Percentiles rank a stretch among this genome's conserved stretches.
Evolutionary conservation across 2,797 vertebrate species (phyloP).

Genomic region (Pelodytes ibericus): DNA sequence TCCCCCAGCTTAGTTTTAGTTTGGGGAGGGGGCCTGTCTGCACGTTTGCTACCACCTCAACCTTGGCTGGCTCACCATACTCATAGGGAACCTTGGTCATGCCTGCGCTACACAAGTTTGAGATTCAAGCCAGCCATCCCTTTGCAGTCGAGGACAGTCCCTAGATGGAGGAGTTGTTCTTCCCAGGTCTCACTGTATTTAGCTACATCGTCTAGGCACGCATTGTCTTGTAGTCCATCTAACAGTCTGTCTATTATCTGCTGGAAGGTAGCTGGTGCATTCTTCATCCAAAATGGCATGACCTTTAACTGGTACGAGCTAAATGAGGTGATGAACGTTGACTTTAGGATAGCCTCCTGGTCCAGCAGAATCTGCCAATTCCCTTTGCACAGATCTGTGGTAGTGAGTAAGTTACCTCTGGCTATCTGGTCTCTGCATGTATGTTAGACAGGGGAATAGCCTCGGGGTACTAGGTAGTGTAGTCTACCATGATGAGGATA

Average conservation of each 20-base stretch:
- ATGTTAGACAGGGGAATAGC: background rate
- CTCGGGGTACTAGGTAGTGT: too few relatives aligned
- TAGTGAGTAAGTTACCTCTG: background rate
- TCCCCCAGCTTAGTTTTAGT: too few relatives aligned
- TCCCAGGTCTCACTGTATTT: background rate
- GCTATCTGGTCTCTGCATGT: background rate
- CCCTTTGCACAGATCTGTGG: background rate
- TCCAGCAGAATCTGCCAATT: background rate
- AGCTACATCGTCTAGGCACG: background rate
- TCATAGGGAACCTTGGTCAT: too few relatives aligned
- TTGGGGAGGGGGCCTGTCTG: too few relatives aligned
- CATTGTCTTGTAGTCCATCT: background rate
- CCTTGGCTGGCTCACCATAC: too few relatives aligned
- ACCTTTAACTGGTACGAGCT: background rate
- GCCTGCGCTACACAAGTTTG: too few relatives aligned
- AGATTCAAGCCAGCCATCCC: background rate
- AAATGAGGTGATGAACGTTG: background rate
- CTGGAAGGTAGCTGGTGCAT: constrained; percentile 2
- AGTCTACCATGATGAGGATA: too few relatives aligned
- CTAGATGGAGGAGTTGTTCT: background rate
- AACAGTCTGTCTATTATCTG: background rate
- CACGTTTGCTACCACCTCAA: too few relatives aligned
- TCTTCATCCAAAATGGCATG: constrained; percentile 11
- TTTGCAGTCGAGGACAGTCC: background rate
- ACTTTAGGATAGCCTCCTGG: background rate